Percentiles rank a stretch among this genome's conserved stretches.
These are phyloP conservation scores for Hemicrepidius hirtus DNA, from an alignment of 2,888 invertebrate species.

Conservation along the genomic window DNA sequence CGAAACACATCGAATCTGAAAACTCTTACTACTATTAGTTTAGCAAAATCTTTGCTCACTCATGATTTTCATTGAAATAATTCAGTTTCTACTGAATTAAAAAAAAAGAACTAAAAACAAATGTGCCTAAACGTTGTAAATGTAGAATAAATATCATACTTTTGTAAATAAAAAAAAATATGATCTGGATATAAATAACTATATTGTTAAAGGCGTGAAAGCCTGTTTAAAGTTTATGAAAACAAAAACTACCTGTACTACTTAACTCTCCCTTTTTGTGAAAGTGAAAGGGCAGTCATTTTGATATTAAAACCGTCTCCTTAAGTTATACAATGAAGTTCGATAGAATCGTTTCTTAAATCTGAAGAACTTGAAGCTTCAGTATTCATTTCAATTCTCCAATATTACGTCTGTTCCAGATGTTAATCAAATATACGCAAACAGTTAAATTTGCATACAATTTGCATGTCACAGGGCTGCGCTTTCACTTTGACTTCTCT, in stretches of 20 bases:
- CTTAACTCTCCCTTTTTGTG: background rate
- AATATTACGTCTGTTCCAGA: background rate
- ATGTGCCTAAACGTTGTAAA: conserved; percentile 42
- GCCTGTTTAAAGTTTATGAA: conserved; percentile 31
- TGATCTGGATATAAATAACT: conserved; percentile 32
- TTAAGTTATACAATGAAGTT: background rate
- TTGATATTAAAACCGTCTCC: background rate
- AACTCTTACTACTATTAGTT: no score
- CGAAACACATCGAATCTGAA: no score
- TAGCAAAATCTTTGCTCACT: no score
- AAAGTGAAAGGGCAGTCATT: conserved; percentile 7
- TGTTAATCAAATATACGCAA: conserved; percentile 25
- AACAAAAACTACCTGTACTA: conserved; percentile 13
- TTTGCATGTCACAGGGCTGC: conserved; percentile 6
- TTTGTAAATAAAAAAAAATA: conserved; percentile 43
- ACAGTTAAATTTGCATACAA: conserved; percentile 12
- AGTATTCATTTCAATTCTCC: conserved; percentile 7
- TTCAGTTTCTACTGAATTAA: background rate
- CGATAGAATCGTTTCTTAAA: background rate
- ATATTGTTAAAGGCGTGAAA: conserved; percentile 22
- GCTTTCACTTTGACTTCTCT: conserved; percentile 23
- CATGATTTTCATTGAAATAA: background rate
- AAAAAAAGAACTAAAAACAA: conserved; percentile 25
- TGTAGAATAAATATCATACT: conserved; percentile 31
- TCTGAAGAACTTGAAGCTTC: background rate